Conservation (phyloP, 2,797 vertebrate genomes). For the Pempheris klunzingeri region DNA sequence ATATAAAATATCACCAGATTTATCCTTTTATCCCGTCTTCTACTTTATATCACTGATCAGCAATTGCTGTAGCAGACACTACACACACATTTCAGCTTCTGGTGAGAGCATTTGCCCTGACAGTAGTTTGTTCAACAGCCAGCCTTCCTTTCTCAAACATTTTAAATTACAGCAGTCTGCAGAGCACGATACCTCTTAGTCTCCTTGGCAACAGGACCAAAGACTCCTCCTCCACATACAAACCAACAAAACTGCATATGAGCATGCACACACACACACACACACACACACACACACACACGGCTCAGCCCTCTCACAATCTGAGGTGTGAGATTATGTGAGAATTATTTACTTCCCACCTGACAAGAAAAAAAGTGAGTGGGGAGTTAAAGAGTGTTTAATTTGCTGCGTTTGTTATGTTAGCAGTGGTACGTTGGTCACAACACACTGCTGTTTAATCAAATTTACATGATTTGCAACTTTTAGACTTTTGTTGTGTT, state of each 20-base stretch:
- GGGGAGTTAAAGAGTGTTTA: constrained; percentile 28
- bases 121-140: constrained; percentile 28
- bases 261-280: constrained; percentile 28
- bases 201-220: constrained; percentile 57
- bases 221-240: constrained; percentile 58
- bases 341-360: constrained; percentile 71
- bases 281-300: constrained; percentile 35
- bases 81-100: constrained; percentile 13
- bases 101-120: constrained; percentile 14
- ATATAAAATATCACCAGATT: neutral
- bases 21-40: neutral
- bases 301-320: constrained; percentile 62
- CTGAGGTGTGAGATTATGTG: constrained; percentile 77
- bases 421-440: neutral
- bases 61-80: no score
- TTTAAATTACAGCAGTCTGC: constrained; percentile 51
- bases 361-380: constrained; percentile 47
- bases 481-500: constrained; percentile 1
- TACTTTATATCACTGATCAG: neutral
- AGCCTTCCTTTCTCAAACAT: constrained; percentile 47
- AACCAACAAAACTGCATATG: constrained; percentile 50
- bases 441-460: neutral
- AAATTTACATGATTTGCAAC: constrained; percentile 3
- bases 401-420: constrained; percentile 37
- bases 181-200: constrained; percentile 52